Evolutionary conservation across 2,888 invertebrate species (phyloP), one percentile per base, ranked within the genome.

Genomic region (Pseudeuparius sepicola): DNA sequence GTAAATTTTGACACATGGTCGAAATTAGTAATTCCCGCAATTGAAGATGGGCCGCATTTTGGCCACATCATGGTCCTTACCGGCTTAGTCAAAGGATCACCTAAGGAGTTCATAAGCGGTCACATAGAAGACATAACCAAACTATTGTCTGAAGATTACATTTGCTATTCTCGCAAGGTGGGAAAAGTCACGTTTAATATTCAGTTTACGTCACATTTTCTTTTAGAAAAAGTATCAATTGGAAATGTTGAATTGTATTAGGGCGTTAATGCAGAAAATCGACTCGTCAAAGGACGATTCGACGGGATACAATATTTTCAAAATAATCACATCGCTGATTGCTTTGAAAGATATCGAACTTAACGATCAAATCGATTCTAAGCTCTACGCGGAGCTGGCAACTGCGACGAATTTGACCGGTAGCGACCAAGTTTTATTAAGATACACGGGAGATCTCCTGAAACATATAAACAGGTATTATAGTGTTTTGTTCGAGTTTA

Each of bases 1-100:
- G 77, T 87, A 27, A 65, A 66, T 0, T 74, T 78, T 0, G 65
- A 70, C 12, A 70, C 75, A 0, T 84, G 80, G 73, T 75, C 73
- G 60, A 71, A 75, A 24, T 59, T 83, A 3, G 56, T 82, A n/a
- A 62, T 79, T 36, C 69, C 76, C 0, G 71, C 73, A 3, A 60
- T 80, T 34, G 75, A 78, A 43, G 67, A 67, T 32, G 59, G 56
- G 15, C 55, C 65, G 7, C 64, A 66, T 33, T 53, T 56, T 40
- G 71, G 71, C 2, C 69, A 72, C 29, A 60, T 84, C 3, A 56
- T 67, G 14, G 69, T 81, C 6, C 61, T 83, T 15, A 65, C 74
- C 1, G 70, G 71, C 18, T 64, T 82, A 20, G 52, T 82, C 27
- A 67, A 63, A 45, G 78, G 80, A 1, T 68, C 75, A 1, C 65